Percentiles rank a stretch among this genome's conserved stretches.
Conservation (phyloP, 2,888 invertebrate species). For the Watsonalla cultraria region DNA sequence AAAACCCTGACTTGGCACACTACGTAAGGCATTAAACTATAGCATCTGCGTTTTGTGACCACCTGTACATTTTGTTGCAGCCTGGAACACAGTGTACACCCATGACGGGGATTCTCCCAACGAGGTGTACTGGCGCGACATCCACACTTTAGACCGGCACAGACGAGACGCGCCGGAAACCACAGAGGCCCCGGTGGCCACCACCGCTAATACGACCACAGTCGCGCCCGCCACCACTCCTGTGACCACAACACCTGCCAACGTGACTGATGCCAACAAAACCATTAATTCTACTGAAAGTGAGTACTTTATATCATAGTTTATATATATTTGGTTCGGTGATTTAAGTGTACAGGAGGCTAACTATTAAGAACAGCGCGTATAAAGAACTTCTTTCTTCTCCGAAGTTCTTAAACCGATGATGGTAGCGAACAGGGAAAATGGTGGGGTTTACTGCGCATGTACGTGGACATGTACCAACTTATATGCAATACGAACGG, state of each 20-base stretch:
- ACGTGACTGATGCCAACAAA: conserved; percentile 8
- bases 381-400: no score
- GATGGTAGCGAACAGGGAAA: no score
- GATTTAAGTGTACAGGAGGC: no score
- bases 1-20: no score
- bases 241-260: neutral
- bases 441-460: no score
- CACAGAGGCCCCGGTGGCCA: neutral
- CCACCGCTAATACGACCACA: neutral
- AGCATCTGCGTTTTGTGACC: neutral
- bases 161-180: conserved; percentile 15
- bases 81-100: conserved; percentile 24
- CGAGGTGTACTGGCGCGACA: conserved; percentile 12
- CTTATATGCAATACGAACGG: no score
- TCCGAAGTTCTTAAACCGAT: no score
- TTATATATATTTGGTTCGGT: no score
- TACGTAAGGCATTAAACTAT: no score
- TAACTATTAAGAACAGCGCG: no score
- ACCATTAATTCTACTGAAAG: conserved; percentile 17
- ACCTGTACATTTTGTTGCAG: conserved; percentile 20
- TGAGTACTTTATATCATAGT: conserved; percentile 14
- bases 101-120: conserved; percentile 17
- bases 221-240: conserved; percentile 3
- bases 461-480: no score
- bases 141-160: conserved; percentile 24